Percentiles rank a stretch among this genome's conserved stretches.
Conservation (phyloP, 2,113 vertebrate species). For the Sinocyclocheilus grahami region DNA sequence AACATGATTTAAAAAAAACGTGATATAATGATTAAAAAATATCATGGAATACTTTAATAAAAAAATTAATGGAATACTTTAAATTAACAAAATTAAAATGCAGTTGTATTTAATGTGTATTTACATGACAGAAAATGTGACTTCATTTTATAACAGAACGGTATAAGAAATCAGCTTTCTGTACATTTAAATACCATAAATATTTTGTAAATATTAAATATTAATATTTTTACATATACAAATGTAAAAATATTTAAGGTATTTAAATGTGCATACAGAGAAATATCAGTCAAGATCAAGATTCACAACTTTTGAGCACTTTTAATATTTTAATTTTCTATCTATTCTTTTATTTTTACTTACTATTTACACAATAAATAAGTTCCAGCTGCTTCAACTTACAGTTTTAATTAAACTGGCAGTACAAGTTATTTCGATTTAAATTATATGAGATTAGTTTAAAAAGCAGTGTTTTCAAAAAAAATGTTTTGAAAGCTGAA, state of each 20-base stretch:
- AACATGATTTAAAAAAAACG: no score
- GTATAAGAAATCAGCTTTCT: no score
- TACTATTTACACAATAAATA: not conserved
- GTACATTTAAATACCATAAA: no score
- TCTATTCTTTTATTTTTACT: not conserved
- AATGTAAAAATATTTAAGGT: no score
- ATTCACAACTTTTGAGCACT: not conserved
- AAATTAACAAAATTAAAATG: not conserved
- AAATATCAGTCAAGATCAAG: not conserved
- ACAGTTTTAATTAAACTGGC: no score
- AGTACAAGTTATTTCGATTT: not conserved
- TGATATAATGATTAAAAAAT: no score
- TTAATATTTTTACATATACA: no score
- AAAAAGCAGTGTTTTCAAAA: no score
- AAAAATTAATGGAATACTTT: not conserved
- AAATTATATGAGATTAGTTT: not conserved
- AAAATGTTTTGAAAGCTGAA: no score
- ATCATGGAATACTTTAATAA: not conserved
- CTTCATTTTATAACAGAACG: not conserved
- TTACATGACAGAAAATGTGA: not conserved
- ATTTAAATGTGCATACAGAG: no score
- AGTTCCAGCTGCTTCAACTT: no score
- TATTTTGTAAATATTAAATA: no score
- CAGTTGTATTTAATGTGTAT: not conserved
- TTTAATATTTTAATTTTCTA: not conserved